These are phyloP conservation scores for Eupsittula cactorum DNA, from an alignment of 2,113 vertebrate genomes.

Conservation along the genomic window DNA sequence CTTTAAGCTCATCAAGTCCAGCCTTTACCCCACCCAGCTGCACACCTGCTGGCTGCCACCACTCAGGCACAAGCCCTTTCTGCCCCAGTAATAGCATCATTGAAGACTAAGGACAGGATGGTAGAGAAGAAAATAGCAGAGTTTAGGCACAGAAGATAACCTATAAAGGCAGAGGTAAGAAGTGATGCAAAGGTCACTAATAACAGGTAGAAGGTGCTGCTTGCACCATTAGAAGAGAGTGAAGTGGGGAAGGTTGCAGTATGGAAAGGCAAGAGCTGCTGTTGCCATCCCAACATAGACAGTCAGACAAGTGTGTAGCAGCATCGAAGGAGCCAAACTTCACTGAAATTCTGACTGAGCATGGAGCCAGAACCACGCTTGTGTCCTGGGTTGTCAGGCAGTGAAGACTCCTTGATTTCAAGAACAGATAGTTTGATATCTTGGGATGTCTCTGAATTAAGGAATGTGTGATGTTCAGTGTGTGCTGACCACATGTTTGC, in stretches of 20 bases:
- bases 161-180: not conserved
- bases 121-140: not conserved
- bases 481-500: not conserved
- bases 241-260: not conserved
- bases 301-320: not conserved
- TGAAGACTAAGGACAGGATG: not conserved
- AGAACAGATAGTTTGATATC: not conserved
- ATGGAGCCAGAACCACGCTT: not conserved
- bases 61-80: not conserved
- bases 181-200: not conserved
- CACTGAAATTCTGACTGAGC: not conserved
- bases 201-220: accelerated
- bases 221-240: not conserved
- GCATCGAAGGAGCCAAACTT: accelerated
- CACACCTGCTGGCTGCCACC: not conserved
- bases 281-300: not conserved
- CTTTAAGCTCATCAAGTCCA: no score
- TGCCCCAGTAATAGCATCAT: not conserved
- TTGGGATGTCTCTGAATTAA: not conserved
- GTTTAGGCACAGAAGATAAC: not conserved
- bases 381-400: not conserved
- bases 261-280: not conserved
- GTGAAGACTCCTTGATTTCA: not conserved
- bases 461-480: not conserved
- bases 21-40: no score